These are phyloP conservation scores for Drosophila tripunctata DNA, from an alignment of 2,888 invertebrate species.

Conservation along the genomic window DNA sequence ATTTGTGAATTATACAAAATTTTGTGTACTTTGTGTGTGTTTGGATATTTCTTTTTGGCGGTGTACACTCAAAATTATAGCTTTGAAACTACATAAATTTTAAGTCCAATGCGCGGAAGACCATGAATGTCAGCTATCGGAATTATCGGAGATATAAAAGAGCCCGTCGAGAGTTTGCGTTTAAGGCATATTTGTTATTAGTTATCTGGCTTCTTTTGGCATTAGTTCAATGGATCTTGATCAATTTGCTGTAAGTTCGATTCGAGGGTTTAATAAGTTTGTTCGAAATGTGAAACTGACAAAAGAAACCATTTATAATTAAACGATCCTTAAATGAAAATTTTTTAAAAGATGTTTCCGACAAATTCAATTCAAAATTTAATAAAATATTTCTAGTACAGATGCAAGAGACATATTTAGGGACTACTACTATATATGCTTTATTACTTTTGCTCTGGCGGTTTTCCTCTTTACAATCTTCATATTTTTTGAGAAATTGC, in stretches of 20 bases:
- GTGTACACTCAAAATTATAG: slow-evolving; percentile 5
- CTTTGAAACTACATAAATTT: no score
- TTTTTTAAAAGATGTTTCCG: no score
- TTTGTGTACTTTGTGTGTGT: neutral
- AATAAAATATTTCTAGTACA: slow-evolving; percentile 7
- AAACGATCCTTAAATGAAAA: no score
- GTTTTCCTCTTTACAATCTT: slow-evolving; percentile 35
- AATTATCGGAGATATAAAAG: slow-evolving; percentile 20
- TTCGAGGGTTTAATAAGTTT: no score
- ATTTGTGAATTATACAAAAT: neutral
- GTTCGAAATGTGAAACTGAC: no score
- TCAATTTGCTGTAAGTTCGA: slow-evolving; percentile 40
- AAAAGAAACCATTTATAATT: no score
- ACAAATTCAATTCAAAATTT: no score
- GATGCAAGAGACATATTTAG: neutral
- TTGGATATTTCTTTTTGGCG: neutral
- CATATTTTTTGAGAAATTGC: slow-evolving; percentile 49
- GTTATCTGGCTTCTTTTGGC: slow-evolving; percentile 41
- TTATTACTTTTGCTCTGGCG: slow-evolving; percentile 31
- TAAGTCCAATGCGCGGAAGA: slow-evolving; percentile 9
- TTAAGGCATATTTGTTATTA: slow-evolving; percentile 34
- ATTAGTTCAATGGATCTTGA: slow-evolving; percentile 39
- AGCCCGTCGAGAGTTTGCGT: slow-evolving; percentile 38
- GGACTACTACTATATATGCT: slow-evolving; percentile 12
- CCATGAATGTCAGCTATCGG: slow-evolving; percentile 28